Evolutionary conservation across 2,797 vertebrate genomes (phyloP).

Genomic region (Sebastes itinus): DNA sequence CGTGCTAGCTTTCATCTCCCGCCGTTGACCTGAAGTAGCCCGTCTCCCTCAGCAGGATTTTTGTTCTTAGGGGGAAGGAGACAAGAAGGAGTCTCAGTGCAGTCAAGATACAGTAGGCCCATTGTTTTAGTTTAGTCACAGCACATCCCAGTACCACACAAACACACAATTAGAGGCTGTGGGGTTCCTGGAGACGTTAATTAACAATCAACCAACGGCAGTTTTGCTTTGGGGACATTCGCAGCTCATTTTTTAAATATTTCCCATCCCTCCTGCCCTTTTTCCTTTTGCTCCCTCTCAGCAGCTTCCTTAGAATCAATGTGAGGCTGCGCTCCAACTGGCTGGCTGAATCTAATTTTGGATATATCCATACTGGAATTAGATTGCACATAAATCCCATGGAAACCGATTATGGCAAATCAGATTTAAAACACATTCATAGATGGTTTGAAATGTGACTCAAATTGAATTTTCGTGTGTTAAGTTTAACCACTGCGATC

Average conservation of each 20-base stretch:
- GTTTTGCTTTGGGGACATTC: conserved; percentile 10
- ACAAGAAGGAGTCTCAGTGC: conserved; percentile 44
- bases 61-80: conserved; percentile 43
- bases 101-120: conserved; percentile 48
- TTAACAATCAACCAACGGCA: conserved; percentile 63
- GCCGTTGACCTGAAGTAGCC: conserved; percentile 43
- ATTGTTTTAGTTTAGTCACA: conserved; percentile 74
- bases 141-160: conserved; percentile 60
- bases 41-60: conserved; percentile 20
- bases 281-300: conserved; percentile 6
- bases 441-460: conserved; percentile 24
- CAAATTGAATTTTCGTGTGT: conserved; percentile 16
- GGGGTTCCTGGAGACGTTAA: conserved; percentile 62
- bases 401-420: conserved; percentile 29
- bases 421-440: conserved; percentile 32
- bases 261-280: not conserved
- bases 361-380: conserved; percentile 25
- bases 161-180: conserved; percentile 73
- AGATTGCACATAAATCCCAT: conserved; percentile 7
- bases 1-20: conserved; percentile 27
- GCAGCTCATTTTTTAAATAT: not conserved
- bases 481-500: not conserved
- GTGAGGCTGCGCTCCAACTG: not conserved
- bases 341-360: conserved; percentile 38
- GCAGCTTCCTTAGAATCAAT: conserved; percentile 19